Evolutionary conservation across 2,888 invertebrate genomes (phyloP).

Genomic region (Lasiommata megera): DNA sequence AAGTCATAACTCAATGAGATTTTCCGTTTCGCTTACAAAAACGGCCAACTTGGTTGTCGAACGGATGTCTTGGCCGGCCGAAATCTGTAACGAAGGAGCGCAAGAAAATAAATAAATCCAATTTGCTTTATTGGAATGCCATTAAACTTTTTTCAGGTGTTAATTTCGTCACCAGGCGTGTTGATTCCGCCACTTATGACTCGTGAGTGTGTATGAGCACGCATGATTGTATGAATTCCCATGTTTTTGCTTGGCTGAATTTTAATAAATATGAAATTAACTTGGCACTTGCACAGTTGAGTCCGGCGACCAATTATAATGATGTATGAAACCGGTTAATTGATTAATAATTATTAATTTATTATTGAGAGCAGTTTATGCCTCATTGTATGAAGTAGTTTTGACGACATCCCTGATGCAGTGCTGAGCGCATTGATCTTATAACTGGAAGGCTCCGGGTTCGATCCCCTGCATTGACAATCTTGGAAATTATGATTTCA

Average conservation of each 20-base stretch:
- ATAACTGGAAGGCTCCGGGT: too few relatives aligned
- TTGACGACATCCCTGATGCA: too few relatives aligned
- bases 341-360: constrained; percentile 7
- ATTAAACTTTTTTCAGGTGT: constrained; percentile 44
- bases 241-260: constrained; percentile 34
- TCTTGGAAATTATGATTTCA: too few relatives aligned
- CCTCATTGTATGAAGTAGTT: too few relatives aligned
- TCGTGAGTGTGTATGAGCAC: constrained; percentile 4
- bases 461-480: too few relatives aligned
- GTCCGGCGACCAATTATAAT: constrained; percentile 31
- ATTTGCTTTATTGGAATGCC: constrained; percentile 55
- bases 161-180: constrained; percentile 54
- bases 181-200: constrained; percentile 45
- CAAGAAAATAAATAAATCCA: constrained; percentile 43
- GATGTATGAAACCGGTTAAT: constrained; percentile 4
- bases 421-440: too few relatives aligned
- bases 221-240: constrained; percentile 14
- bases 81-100: constrained; percentile 38
- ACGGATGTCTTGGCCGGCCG: constrained; percentile 35
- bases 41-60: constrained; percentile 21
- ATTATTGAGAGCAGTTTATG: not conserved
- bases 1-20: constrained; percentile 22
- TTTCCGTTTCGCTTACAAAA: constrained; percentile 33
- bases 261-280: constrained; percentile 34
- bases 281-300: constrained; percentile 24